Percentiles rank a stretch among this genome's conserved stretches.
phyloP scores from a whole-genome alignment of 2,797 vertebrate genomes.

The Melanotaenia nigrans region DNA sequence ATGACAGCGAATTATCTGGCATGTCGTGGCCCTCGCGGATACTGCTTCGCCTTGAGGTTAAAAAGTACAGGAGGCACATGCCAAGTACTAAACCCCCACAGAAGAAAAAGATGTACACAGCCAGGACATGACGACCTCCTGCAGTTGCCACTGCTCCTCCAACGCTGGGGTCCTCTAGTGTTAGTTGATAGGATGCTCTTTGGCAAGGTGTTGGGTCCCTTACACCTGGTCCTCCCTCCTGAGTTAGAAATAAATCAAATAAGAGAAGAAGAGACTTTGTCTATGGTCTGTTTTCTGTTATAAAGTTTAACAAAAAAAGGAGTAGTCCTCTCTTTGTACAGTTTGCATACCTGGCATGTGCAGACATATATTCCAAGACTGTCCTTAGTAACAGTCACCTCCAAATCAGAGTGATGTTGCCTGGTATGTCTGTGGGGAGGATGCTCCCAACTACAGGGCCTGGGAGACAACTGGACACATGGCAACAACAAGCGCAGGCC shows the following conservation, averaged over 20 bases:
- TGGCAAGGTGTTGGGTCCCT: conserved; percentile 75
- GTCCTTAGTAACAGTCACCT: conserved; percentile 80
- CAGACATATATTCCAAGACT: conserved; percentile 85
- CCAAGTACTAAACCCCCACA: conserved; percentile 50
- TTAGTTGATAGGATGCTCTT: conserved; percentile 83
- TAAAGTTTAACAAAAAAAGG: neutral
- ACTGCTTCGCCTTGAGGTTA: conserved; percentile 16
- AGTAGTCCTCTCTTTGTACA: accelerated
- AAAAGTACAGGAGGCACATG: conserved; percentile 45
- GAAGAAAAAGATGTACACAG: conserved; percentile 82
- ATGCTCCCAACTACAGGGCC: conserved; percentile 85
- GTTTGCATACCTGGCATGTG: conserved; percentile 80
- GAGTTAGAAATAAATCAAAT: conserved; percentile 4
- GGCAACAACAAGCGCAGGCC: conserved; percentile 84
- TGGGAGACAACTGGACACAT: conserved; percentile 84
- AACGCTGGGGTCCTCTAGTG: conserved; percentile 62
- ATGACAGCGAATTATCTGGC: conserved; percentile 71
- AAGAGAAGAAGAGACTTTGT: neutral
- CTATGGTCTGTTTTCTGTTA: neutral
- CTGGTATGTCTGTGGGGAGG: conserved; percentile 76
- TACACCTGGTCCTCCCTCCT: conserved; percentile 66
- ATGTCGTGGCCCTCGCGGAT: conserved; percentile 41
- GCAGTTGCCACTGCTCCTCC: conserved; percentile 31
- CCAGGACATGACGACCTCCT: conserved; percentile 73
- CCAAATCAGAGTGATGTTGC: conserved; percentile 82